Evolutionary conservation across 1,140 invertebrate genomes (phyloP), one percentile per base, ranked within the genome.

Genomic region (Drosophila nikananu): DNA sequence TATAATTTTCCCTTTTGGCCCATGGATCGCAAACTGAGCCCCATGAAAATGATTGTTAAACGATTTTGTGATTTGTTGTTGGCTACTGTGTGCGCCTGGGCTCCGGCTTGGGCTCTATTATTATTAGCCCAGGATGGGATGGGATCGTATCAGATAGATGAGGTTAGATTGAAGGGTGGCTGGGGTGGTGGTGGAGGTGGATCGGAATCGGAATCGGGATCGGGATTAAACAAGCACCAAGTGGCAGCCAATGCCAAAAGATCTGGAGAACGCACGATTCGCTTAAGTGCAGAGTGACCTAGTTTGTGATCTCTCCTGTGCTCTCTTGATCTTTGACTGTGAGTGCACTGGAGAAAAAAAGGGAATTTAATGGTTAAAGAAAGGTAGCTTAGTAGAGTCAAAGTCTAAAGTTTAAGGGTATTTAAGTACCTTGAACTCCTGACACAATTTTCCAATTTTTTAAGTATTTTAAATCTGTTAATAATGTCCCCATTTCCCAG

Each of bases 21-120:
- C 54, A 51, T 51, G 68, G 57, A 52, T 65, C 55, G 52, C 52
- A 49, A 49, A 41, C 58, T 49, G 41, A 51, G 79, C 61, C 82
- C 82, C 80, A 90, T 90, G 83, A 80, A 82, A 90, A 90, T 90
- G 81, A 90, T 90, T 90, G 86, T 90, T 90, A 90, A 90, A 90
- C 86, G 86, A 90, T 90, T 89, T 90, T 90, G 81, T 90, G 86
- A 90, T 90, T 90, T 90, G 86, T 90, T 90, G 86, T 84, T 77
- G 67, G 86, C 86, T 90, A 90, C 86, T 90, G 86, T 89, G 79
- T 77, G 65, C 71, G 77, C 44, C 62, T 46, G 62, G 67, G 27
- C 48, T 44, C 5, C 12, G 4, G 2, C 42, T 13, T 15, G 3
- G 42, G 41, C 41, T 66, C 86, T 90, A 84, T 86, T 75, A 84